Evolutionary conservation across 2,888 invertebrate genomes (phyloP), one percentile per base, ranked within the genome.

Genomic region (Dermolepida albohirtum): DNA sequence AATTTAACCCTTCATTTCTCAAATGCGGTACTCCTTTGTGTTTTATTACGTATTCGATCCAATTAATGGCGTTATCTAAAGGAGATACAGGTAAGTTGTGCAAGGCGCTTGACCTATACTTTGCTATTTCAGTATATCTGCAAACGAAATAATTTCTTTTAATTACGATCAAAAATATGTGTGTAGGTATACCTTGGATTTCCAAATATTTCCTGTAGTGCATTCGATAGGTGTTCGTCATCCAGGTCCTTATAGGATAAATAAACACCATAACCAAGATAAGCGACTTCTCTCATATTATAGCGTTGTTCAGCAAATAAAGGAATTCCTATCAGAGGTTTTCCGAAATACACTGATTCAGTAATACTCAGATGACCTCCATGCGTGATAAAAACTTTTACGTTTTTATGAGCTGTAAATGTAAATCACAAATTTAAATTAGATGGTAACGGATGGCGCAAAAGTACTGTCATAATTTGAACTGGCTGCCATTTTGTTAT

Each of bases 381-480:
- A 64, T 75, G 75, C 0, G 74, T 72, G 41, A 74, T 75, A 64
- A 74, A 74, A 5, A 72, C 10, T 64, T 74, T 75, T 1, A 75
- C 62, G 43, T 75, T 75, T 4, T 67, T 64, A 63, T 74, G 73
- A n/a, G 72, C 74, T 75, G 39, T 14, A 27, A 27, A n/a, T n/a
- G n/a, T n/a, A n/a, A n/a, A n/a, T n/a, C n/a, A n/a, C n/a, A 27
- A 8, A 2, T 7, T 12, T 12, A 5, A 39, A 22, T 29, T 29
- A 29, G 6, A 29, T 6, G 14, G n/a, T n/a, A n/a, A n/a, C n/a
- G n/a, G n/a, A n/a, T n/a, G n/a, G n/a, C n/a, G n/a, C n/a, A n/a
- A n/a, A n/a, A n/a, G n/a, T n/a, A n/a, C n/a, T n/a, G n/a, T n/a
- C n/a, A n/a, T n/a, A n/a, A n/a, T n/a, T n/a, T n/a, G n/a, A n/a